These are phyloP conservation scores for Xanthorhoe designata DNA, from an alignment of 2,888 invertebrate species.

Conservation along the genomic window DNA sequence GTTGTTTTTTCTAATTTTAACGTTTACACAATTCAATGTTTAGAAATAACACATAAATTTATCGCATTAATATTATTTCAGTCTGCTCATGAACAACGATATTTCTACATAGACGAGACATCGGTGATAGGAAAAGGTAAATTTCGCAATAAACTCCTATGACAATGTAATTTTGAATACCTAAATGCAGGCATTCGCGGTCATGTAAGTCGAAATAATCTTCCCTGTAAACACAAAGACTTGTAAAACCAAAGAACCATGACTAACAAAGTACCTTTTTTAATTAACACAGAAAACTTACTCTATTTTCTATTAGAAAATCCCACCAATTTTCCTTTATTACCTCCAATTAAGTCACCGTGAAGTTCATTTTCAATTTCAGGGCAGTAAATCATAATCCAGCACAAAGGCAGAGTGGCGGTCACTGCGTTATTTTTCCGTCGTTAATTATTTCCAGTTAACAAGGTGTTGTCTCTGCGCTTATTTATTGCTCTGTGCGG, in stretches of 20 bases:
- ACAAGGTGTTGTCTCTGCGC: conserved; percentile 83
- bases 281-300: neutral
- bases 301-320: neutral
- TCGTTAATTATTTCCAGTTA: conserved; percentile 83
- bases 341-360: conserved; percentile 16
- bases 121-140: too few species aligned
- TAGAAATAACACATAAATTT: too few species aligned
- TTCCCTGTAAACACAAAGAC: too few species aligned
- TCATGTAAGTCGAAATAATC: too few species aligned
- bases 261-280: neutral
- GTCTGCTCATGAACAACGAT: too few species aligned
- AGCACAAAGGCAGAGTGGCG: conserved; percentile 46
- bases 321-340: neutral
- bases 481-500: conserved; percentile 80
- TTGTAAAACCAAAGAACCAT: neutral
- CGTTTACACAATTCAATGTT: too few species aligned
- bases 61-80: too few species aligned
- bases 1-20: too few species aligned
- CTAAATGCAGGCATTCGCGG: too few species aligned
- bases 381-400: conserved; percentile 29
- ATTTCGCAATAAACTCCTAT: too few species aligned
- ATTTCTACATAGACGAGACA: too few species aligned
- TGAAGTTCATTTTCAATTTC: conserved; percentile 18
- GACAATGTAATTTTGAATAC: too few species aligned
- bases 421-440: conserved; percentile 71